phyloP scores from a whole-genome alignment of 2,888 invertebrate species.

The Carterocephalus palaemon region DNA sequence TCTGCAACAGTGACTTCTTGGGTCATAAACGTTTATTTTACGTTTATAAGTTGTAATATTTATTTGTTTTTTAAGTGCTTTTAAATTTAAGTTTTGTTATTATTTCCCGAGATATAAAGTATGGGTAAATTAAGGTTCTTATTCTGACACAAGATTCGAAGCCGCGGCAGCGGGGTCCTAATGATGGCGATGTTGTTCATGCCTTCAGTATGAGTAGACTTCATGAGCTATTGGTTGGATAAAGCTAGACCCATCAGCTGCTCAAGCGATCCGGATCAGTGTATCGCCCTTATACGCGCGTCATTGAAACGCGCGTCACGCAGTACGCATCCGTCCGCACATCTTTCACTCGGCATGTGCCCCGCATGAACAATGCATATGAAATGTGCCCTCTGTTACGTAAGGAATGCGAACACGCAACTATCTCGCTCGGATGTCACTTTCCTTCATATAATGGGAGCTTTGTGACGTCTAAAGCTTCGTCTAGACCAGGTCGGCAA shows the following conservation, averaged over 20 bases:
- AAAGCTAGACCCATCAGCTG: conserved; percentile 21
- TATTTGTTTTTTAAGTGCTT: no score
- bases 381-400: conserved; percentile 64
- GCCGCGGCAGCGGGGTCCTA: no score
- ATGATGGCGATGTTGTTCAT: no score
- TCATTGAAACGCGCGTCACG: conserved; percentile 40
- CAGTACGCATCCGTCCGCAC: conserved; percentile 63
- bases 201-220: no score
- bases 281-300: conserved; percentile 8
- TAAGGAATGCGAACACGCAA: conserved; percentile 62
- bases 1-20: no score
- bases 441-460: conserved; percentile 58
- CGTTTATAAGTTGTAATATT: no score
- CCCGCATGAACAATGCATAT: conserved; percentile 57
- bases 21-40: no score
- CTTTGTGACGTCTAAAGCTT: conserved; percentile 8
- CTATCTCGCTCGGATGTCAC: conserved; percentile 45
- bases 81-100: neutral
- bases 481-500: no score
- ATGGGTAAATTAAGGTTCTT: neutral
- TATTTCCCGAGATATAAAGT: neutral
- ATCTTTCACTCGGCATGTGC: conserved; percentile 69
- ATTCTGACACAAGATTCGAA: no score
- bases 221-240: neutral
- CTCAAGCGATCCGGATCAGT: conserved; percentile 12